Base-by-base conservation (phyloP, 2,113 vertebrate genomes). In the Turdus rufiventris region DNA sequence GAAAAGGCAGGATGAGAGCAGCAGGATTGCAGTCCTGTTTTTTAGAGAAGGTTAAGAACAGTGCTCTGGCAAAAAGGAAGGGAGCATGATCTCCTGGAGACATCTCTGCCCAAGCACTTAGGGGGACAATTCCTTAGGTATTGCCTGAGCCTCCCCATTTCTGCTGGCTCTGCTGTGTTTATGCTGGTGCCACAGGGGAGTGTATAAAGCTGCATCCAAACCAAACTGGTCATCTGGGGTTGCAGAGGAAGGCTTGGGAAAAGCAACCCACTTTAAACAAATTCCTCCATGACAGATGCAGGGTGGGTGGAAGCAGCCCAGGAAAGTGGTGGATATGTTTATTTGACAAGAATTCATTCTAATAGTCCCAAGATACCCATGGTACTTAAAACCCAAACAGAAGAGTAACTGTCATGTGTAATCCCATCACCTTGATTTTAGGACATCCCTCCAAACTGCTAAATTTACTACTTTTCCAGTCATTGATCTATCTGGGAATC, bases 391-490 rank as follows among this genome's bases (percentile, higher is more conserved):
- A 78, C 21, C 48, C 60, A 60, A 78, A 48, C 43, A 47, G 40
- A 91, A 83, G 31, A 88, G n/a, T 48, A 90, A 62, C 40, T 77
- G 63, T 43, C 68, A 86, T 51, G 12, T 61, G 20, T 71, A 73
- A 85, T 20, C 57, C 56, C 42, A 67, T 50, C 45, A 43, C 53
- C 68, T 62, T 45, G 47, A 67, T 89, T 93, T 80, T 65, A 89
- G 51, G 48, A 33, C 61, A 90, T 47, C 36, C n/a, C 16, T 89
- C 43, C 68, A 62, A 20, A 36, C 2, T 2, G 20, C 47, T 92
- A 45, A 90, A 93, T 96, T 93, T 91, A 95, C 75, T 85, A 2
- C 36, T 78, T 94, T 88, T 48, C 68, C 5, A 5, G 60, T 51
- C 90, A 84, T 24, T 90, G 89, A 65, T 54, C 67, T 86, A 42